Evolutionary conservation across 2,113 vertebrate species (phyloP).

Genomic region (Eonycteris spelaea): DNA sequence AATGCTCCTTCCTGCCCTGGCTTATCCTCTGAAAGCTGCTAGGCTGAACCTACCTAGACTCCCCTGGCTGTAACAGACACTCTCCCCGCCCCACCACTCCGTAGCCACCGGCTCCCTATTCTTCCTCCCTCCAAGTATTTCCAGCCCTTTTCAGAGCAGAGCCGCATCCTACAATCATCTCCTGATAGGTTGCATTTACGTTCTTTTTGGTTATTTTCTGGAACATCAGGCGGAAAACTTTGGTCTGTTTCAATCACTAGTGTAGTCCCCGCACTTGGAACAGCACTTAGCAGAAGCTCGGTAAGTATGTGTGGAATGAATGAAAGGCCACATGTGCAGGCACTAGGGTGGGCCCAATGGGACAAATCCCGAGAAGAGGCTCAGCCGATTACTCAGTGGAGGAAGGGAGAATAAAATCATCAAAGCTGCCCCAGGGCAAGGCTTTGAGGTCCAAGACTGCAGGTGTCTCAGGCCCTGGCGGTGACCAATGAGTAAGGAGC

Average conservation of each 20-base stretch:
- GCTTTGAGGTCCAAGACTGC: background rate
- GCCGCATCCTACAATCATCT: background rate
- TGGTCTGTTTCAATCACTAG: background rate
- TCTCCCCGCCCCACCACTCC: fast-evolving
- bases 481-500: background rate
- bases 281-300: background rate
- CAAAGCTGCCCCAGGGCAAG: background rate
- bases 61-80: background rate
- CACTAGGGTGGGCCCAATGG: background rate
- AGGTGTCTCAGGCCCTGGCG: background rate
- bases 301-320: background rate
- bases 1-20: background rate
- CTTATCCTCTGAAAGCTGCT: background rate
- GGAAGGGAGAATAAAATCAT: background rate
- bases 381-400: fast-evolving
- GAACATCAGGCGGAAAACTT: background rate
- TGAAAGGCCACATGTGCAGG: background rate
- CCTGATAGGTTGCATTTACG: background rate
- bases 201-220: background rate
- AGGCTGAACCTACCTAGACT: background rate
- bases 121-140: background rate
- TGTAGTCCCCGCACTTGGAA: background rate
- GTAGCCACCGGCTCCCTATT: fast-evolving
- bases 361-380: background rate
- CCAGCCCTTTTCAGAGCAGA: background rate